These are phyloP conservation scores for Colinus virginianus DNA, from an alignment of 2,113 vertebrate species.

Conservation along the genomic window DNA sequence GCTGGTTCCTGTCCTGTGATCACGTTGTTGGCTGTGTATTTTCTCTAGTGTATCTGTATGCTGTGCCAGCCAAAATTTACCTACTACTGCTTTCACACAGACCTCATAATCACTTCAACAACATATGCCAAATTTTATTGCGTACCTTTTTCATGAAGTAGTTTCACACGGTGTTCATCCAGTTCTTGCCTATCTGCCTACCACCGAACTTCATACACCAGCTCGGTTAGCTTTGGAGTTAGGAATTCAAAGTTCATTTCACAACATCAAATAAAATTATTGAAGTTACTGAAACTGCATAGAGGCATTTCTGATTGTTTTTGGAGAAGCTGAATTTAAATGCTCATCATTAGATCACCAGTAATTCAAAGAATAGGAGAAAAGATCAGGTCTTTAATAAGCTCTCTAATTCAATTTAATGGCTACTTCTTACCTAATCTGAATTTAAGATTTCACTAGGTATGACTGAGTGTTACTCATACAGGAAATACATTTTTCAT, in stretches of 20 bases:
- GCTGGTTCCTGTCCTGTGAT: constrained; percentile 66
- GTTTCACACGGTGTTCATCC: background rate
- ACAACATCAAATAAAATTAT: background rate
- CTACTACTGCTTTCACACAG: constrained; percentile 70
- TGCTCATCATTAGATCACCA: background rate
- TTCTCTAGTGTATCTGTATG: constrained; percentile 57
- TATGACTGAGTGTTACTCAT: constrained; percentile 24
- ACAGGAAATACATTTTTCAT: constrained; percentile 32
- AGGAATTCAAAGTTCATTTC: background rate
- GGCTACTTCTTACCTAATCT: constrained; percentile 38
- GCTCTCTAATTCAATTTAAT: constrained; percentile 32
- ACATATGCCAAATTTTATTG: constrained; percentile 44
- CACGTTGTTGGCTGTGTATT: constrained; percentile 61
- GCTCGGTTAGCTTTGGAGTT: background rate
- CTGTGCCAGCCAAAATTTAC: constrained; percentile 72
- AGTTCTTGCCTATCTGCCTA: background rate
- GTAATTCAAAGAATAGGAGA: constrained; percentile 42
- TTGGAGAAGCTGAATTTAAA: constrained; percentile 5
- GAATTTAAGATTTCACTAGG: constrained; percentile 22
- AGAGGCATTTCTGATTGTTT: background rate
- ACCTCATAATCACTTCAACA: constrained; percentile 62
- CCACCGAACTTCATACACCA: background rate
- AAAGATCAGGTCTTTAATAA: constrained; percentile 45
- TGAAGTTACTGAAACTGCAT: background rate
- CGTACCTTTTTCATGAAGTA: background rate